phyloP scores from a whole-genome alignment of 1,140 invertebrate species.

The Zaprionus taronus region DNA sequence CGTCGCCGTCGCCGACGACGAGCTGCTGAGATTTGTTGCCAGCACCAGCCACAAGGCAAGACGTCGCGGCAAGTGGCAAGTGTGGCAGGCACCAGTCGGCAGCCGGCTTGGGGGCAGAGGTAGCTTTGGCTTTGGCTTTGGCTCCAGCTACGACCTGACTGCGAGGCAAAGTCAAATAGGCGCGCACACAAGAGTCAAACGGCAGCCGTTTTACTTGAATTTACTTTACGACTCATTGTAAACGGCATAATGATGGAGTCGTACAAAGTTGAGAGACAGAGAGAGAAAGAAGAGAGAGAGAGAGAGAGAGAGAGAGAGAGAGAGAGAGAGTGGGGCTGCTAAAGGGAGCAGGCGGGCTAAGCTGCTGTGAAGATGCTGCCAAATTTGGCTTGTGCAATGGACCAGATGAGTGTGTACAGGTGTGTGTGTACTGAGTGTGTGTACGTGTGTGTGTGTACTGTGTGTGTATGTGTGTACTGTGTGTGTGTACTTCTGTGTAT shows the following conservation, averaged over 20 bases:
- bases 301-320: neutral
- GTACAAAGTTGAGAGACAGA: neutral
- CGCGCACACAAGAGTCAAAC: slow-evolving; percentile 61
- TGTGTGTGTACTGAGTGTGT: slow-evolving; percentile 4
- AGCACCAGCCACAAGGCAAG: slow-evolving; percentile 3
- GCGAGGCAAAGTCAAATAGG: slow-evolving; percentile 45
- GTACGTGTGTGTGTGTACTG: slow-evolving; percentile 8
- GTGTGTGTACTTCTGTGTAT: slow-evolving; percentile 29
- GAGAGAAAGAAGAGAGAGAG: neutral
- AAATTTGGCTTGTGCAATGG: slow-evolving; percentile 27
- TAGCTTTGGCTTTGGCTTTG: neutral
- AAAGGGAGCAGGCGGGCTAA: neutral
- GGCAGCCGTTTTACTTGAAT: slow-evolving; percentile 61
- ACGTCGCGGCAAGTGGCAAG: slow-evolving; percentile 1
- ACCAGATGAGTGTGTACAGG: slow-evolving; percentile 16
- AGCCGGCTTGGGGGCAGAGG: neutral
- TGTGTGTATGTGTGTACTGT: slow-evolving; percentile 39
- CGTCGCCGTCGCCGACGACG: neutral
- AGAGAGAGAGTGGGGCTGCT: neutral
- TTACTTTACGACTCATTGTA: slow-evolving; percentile 74
- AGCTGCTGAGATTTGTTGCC: slow-evolving; percentile 38
- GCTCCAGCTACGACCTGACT: neutral
- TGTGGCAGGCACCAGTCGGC: neutral
- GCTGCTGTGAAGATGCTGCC: slow-evolving; percentile 14
- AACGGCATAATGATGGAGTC: slow-evolving; percentile 59